phyloP scores from a whole-genome alignment of 2,113 vertebrate genomes.

The Catagonus wagneri region DNA sequence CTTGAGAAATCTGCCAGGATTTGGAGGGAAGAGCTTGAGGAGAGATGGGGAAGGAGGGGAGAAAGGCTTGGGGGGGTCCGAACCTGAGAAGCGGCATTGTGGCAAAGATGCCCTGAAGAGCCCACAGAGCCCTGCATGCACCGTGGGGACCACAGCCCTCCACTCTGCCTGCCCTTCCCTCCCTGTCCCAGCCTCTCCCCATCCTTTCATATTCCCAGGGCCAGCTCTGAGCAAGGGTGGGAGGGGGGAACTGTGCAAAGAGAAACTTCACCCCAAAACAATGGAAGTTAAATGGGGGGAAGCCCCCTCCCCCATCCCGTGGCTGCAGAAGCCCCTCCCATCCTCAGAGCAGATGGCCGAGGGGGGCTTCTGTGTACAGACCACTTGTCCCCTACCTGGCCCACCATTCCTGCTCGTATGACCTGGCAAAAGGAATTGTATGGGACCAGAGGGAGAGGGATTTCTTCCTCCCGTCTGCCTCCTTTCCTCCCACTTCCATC shows the following conservation, averaged over 20 bases:
- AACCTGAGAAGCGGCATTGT: background rate
- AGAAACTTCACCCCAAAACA: background rate
- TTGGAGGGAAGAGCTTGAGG: background rate
- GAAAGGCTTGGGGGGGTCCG: background rate
- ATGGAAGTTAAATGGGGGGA: background rate
- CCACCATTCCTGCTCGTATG: slow-evolving; percentile 47
- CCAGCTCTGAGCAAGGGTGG: background rate
- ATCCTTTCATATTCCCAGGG: background rate
- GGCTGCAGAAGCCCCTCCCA: background rate
- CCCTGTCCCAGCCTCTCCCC: background rate
- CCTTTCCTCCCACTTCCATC: background rate
- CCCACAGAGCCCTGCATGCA: background rate
- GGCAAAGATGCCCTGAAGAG: background rate
- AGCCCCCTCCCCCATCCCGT: background rate
- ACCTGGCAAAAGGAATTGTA: slow-evolving; percentile 45
- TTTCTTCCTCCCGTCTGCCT: background rate
- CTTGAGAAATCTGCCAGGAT: background rate
- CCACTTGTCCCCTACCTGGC: slow-evolving; percentile 30
- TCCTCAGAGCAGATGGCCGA: background rate
- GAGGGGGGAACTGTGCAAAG: slow-evolving; percentile 27
- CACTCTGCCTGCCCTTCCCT: background rate
- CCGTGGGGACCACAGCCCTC: background rate
- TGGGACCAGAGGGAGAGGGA: background rate
- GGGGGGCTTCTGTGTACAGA: background rate
- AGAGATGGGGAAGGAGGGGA: background rate